phyloP scores from a whole-genome alignment of 1,140 invertebrate species.

The Leptestheria dahalacensis region DNA sequence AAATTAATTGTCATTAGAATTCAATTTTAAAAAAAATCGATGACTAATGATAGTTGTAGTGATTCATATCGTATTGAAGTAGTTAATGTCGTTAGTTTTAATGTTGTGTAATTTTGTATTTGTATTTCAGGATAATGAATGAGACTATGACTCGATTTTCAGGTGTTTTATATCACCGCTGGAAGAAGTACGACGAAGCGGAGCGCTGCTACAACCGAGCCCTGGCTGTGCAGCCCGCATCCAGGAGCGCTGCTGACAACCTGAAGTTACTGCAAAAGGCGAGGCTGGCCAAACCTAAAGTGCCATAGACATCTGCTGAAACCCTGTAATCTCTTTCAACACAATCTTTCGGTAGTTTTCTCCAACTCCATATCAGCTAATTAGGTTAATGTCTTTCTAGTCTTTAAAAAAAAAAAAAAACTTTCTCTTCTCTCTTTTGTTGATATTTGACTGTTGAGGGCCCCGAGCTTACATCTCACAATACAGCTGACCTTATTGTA shows the following conservation, averaged over 20 bases:
- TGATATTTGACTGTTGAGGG: too few relatives aligned
- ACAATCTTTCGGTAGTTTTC: neutral
- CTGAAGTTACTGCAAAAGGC: slow-evolving; percentile 31
- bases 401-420: too few relatives aligned
- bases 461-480: too few relatives aligned
- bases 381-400: too few relatives aligned
- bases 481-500: too few relatives aligned
- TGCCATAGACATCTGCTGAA: neutral
- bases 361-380: too few relatives aligned
- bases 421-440: too few relatives aligned
- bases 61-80: too few relatives aligned
- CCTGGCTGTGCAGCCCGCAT: slow-evolving; percentile 48
- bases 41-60: too few relatives aligned
- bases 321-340: too few relatives aligned
- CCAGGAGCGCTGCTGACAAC: slow-evolving; percentile 48
- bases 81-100: neutral
- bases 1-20: too few relatives aligned
- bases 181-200: slow-evolving; percentile 62
- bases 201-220: slow-evolving; percentile 58
- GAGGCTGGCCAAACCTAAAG: neutral
- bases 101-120: slow-evolving; percentile 14
- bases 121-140: neutral
- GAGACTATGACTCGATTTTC: slow-evolving; percentile 19
- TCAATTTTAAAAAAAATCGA: too few relatives aligned
- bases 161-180: slow-evolving; percentile 87